Evolutionary conservation across 64 coral and sea anemone genomes (phyloP).

Genomic region (Platygyra sinensis): DNA sequence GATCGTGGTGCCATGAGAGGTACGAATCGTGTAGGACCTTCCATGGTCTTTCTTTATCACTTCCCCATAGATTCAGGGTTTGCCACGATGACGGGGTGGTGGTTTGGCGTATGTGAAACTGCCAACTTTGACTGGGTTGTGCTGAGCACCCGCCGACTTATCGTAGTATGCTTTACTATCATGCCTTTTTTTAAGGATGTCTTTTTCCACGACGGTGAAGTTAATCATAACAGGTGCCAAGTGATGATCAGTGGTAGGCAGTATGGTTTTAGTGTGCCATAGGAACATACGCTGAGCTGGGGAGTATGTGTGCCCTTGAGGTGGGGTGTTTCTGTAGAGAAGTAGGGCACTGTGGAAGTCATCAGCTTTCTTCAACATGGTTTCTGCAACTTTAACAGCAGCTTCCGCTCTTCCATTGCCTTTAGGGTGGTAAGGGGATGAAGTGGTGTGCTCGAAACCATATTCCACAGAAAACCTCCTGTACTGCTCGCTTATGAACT

Average conservation of each 20-base stretch:
- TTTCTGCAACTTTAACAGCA: constrained; percentile 45
- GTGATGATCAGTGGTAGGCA: constrained; percentile 33
- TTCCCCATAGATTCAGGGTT: too few species aligned
- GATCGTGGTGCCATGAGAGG: too few species aligned
- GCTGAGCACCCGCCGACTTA: constrained; percentile 41
- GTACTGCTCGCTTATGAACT: constrained; percentile 33
- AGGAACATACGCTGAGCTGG: constrained; percentile 29
- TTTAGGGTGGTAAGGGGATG: constrained; percentile 56
- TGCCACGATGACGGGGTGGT: not conserved
- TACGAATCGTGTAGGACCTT: too few species aligned
- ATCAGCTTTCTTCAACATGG: constrained; percentile 42
- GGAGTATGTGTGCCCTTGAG: constrained; percentile 47
- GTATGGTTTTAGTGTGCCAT: constrained; percentile 28
- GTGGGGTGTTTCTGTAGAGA: constrained; percentile 49
- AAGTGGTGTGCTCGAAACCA: constrained; percentile 43
- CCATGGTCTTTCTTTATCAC: not conserved
- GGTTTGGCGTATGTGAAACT: not conserved
- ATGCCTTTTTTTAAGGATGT: constrained; percentile 31
- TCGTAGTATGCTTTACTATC: constrained; percentile 27
- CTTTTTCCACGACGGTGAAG: not conserved
- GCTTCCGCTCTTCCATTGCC: constrained; percentile 59
- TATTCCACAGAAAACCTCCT: constrained; percentile 18
- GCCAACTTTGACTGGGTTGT: constrained; percentile 6
- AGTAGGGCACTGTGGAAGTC: too few species aligned
- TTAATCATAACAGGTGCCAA: constrained; percentile 26